These are phyloP conservation scores for Acipenser ruthenus DNA, from an alignment of 2,797 vertebrate species.

Conservation along the genomic window DNA sequence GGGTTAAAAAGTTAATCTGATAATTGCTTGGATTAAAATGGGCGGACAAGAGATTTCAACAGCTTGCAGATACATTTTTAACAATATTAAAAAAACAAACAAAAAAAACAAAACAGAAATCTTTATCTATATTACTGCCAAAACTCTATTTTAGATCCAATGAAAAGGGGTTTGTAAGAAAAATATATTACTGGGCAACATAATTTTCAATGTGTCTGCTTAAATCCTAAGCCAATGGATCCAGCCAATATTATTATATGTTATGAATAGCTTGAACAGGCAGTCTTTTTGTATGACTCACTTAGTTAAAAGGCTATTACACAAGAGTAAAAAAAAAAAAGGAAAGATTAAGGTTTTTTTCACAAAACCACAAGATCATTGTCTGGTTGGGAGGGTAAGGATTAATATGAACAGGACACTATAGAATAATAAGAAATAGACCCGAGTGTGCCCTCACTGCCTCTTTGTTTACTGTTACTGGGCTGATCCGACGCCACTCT, in stretches of 20 bases:
- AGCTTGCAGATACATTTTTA: no score
- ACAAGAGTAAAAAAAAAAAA: background rate
- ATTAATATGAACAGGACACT: background rate
- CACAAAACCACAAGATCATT: background rate
- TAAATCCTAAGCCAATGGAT: background rate
- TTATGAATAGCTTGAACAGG: conserved; percentile 5
- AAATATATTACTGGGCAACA: background rate
- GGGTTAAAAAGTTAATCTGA: no score
- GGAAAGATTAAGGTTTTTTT: conserved; percentile 10
- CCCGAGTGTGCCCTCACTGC: no score
- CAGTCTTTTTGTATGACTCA: conserved; percentile 10
- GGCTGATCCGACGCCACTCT: background rate
- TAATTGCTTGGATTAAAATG: no score
- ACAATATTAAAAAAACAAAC: background rate
- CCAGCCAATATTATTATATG: conserved; percentile 10
- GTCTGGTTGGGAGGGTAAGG: background rate
- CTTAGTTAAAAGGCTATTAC: conserved; percentile 7
- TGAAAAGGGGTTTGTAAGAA: background rate
- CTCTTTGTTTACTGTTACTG: background rate
- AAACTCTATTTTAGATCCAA: background rate
- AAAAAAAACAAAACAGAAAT: no score
- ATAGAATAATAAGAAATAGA: no score
- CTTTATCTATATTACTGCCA: background rate
- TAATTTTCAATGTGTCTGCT: background rate
- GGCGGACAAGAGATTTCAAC: no score